Base-by-base conservation (phyloP, 2,888 invertebrate species). In the Heteropelma amictum region DNA sequence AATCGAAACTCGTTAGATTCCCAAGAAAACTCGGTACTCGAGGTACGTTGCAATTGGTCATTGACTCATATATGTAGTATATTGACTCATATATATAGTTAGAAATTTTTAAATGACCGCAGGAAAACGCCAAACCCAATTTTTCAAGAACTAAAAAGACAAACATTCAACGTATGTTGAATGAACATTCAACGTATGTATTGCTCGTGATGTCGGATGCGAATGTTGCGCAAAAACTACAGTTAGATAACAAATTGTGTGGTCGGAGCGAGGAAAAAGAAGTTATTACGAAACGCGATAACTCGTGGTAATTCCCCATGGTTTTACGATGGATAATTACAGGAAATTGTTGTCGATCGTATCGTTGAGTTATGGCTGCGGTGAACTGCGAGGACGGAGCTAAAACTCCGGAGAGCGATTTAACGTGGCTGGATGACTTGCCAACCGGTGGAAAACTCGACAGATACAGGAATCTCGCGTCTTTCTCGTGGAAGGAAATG, bases 401-500 rank as follows among this genome's bases (percentile, higher is more conserved):
- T 1, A 33, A 35, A 12, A 17, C 40, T 12, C 23, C 38, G 12
- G 51, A 79, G 7, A 83, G 83, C 56, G 82, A 85, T 68, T 67
- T 80, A 0, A 77, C 81, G 19, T 86, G 85, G 85, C 67, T 86
- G 40, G 81, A 83, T 3, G 84, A 86, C 64, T 78, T 85, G 69
- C 86, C 85, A 1, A 26, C 61, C 3, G 81, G 83, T 12, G 91
- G 92, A 10, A 91, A 92, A 1, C 84, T 93, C n/a, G 91, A 90
- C 76, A 84, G 83, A 3, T 93, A 92, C 83, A 88, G 93, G 53
- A 89, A 88, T 42, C 85, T 87, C 60, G 91, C 92, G 1, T 89
- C 91, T 0, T 93, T 93, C 81, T 88, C 91, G 79, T 92, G 92
- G 91, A 92, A 91, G 80, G 85, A 89, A 54, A 87, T 93, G 89